A percentile compares a stretch with the other conserved stretches of the same genome.
phyloP scores from a whole-genome alignment of 1,140 invertebrate genomes.

The Halesus radiatus region DNA sequence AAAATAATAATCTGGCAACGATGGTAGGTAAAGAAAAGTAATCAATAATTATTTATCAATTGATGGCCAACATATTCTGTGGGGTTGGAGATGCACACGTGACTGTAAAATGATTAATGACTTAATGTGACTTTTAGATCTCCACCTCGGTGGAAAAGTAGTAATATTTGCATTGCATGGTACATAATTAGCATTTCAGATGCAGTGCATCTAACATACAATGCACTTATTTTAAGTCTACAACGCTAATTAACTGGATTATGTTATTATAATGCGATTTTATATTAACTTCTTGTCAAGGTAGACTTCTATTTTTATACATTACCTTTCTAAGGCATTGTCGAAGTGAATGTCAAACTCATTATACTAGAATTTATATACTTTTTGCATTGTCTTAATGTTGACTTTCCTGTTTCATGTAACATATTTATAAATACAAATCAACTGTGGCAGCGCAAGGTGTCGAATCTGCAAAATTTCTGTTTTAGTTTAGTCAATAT shows the following conservation, averaged over 20 bases:
- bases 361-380: not conserved
- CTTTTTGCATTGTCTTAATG: no score
- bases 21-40: slow-evolving; percentile 22
- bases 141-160: not conserved
- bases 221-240: slow-evolving; percentile 2
- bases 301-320: slow-evolving; percentile 32
- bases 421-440: not conserved
- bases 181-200: not conserved
- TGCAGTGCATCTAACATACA: not conserved
- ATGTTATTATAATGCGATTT: slow-evolving; percentile 10
- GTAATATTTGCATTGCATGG: not conserved
- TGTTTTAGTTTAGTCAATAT: no score
- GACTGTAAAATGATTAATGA: not conserved
- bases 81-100: not conserved
- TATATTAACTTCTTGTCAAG: slow-evolving; percentile 21
- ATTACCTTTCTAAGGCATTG: slow-evolving; percentile 9
- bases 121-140: not conserved
- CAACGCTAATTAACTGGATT: not conserved
- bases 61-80: not conserved
- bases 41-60: not conserved
- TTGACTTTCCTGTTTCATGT: no score
- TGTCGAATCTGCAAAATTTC: no score
- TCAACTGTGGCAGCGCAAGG: no score
- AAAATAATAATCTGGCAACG: no score
- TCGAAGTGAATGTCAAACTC: slow-evolving; percentile 1